phyloP scores from a whole-genome alignment of 2,888 invertebrate species.

The Anthophora plumipes region DNA sequence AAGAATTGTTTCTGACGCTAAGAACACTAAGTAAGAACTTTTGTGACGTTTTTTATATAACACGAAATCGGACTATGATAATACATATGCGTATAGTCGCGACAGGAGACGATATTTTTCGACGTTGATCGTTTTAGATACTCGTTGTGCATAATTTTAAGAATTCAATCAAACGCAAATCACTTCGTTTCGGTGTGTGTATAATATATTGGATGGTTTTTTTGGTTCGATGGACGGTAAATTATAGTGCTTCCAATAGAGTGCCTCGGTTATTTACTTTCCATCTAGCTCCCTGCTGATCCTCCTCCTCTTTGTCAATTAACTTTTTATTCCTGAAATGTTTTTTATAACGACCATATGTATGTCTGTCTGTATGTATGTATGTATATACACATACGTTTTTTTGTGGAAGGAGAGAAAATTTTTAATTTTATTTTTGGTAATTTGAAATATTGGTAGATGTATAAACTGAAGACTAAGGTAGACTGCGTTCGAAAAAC shows the following conservation, averaged over 20 bases:
- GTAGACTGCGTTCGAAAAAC: not conserved
- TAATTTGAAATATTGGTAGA: not conserved
- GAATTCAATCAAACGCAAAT: not conserved
- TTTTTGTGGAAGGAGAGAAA: not conserved
- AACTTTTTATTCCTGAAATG: not conserved
- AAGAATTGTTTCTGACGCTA: not conserved
- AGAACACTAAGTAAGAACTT: not conserved
- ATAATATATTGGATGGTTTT: not conserved
- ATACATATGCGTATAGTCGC: slow-evolving; percentile 4
- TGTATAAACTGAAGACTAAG: not conserved
- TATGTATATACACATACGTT: no score
- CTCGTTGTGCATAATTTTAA: slow-evolving; percentile 19
- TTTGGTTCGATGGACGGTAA: slow-evolving; percentile 4
- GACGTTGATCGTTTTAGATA: slow-evolving; percentile 22
- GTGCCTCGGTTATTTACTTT: slow-evolving; percentile 22
- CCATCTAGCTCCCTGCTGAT: not conserved
- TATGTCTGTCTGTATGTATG: no score
- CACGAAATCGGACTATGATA: not conserved
- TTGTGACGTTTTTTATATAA: slow-evolving; percentile 20
- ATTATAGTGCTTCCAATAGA: slow-evolving; percentile 33
- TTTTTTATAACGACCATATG: no score
- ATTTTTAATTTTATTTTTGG: not conserved
- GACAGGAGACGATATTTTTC: slow-evolving; percentile 22
- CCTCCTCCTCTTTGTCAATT: not conserved
- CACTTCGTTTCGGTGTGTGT: slow-evolving; percentile 7